phyloP scores from a whole-genome alignment of 2,797 vertebrate genomes.

The Brotula barbata region DNA sequence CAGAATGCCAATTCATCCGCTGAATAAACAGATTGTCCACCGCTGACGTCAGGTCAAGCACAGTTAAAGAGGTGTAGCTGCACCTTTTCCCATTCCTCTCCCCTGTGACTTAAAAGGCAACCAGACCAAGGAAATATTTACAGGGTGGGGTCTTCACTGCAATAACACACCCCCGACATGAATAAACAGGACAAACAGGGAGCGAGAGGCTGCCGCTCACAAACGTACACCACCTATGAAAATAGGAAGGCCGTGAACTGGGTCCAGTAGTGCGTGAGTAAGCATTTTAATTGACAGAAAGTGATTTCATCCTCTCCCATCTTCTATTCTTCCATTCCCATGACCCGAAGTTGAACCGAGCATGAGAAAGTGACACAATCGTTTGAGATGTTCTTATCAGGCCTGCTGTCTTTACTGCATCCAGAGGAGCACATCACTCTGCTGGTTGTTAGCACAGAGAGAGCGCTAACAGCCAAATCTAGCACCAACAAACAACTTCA shows the following conservation, averaged over 20 bases:
- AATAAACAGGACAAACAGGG: constrained; percentile 52
- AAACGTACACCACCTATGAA: constrained; percentile 17
- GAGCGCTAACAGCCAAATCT: constrained; percentile 15
- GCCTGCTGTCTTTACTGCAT: constrained; percentile 14
- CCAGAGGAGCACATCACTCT: constrained; percentile 35
- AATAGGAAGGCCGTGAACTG: constrained; percentile 16
- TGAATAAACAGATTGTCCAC: constrained; percentile 59
- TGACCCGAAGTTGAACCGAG: constrained; percentile 11
- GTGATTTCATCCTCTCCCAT: background rate
- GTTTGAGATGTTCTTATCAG: constrained; percentile 25
- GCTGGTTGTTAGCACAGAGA: constrained; percentile 16
- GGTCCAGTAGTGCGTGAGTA: constrained; percentile 25
- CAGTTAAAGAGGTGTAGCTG: constrained; percentile 56
- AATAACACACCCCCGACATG: constrained; percentile 49
- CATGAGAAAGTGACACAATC: constrained; percentile 32
- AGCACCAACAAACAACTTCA: constrained; percentile 22
- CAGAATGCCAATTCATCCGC: constrained; percentile 68
- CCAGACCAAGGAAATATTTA: constrained; percentile 68
- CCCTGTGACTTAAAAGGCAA: constrained; percentile 60
- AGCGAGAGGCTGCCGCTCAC: constrained; percentile 37
- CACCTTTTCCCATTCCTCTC: constrained; percentile 60
- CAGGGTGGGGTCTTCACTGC: constrained; percentile 55
- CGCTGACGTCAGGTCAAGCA: constrained; percentile 50
- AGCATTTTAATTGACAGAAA: constrained; percentile 16
- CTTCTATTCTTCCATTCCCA: constrained; percentile 8